Evolutionary conservation across 2,113 vertebrate species (phyloP), one percentile per base, ranked within the genome.

Genomic region (Brachyhypopomus occidentalis): DNA sequence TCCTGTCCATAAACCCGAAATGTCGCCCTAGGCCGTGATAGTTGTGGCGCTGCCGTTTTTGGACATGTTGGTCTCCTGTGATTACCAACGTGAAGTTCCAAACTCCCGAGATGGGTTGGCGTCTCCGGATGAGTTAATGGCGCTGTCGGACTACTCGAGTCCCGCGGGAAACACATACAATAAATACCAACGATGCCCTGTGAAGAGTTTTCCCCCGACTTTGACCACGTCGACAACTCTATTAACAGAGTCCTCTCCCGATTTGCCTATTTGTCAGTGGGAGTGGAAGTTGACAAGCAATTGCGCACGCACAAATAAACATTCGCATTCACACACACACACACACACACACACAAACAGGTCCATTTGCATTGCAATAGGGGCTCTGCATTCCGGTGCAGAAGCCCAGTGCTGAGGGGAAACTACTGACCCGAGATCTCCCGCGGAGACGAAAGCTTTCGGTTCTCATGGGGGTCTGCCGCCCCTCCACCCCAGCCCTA

Each of bases 321-420:
- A 27, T 77, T 48, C 16, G 34, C 58, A 30, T 66, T 16, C 70
- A 73, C 73, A 77, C 63, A 80, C 69, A 80, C 67, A 75, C 78
- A 78, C 45, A 55, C 75, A 30, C 79, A 76, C 75, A 82, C 70
- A 85, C 55, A 63, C 41, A 82, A 69, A 84, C 71, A 62, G 34
- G 62, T 16, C 38, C 83, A 84, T 88, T 88, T 84, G 84, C 86
- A 88, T 88, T 56, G 80, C 82, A 88, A 84, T 88, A 52, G 70
- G 78, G 67, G 48, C 25, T 73, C 83, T 34, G 78, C 86, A 86
- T 88, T 88, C 86, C 84, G 74, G 66, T 27, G 58, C 70, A 83
- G 72, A 25, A 71, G 72, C 78, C 84, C 82, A 83, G 84, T 79
- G 72, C 71, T 25, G 67, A 60, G 76, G 75, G 77, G 84, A 83